Evolutionary conservation across 2,113 vertebrate genomes (phyloP), one percentile per base, ranked within the genome.

Genomic region (Corythoichthys intestinalis): DNA sequence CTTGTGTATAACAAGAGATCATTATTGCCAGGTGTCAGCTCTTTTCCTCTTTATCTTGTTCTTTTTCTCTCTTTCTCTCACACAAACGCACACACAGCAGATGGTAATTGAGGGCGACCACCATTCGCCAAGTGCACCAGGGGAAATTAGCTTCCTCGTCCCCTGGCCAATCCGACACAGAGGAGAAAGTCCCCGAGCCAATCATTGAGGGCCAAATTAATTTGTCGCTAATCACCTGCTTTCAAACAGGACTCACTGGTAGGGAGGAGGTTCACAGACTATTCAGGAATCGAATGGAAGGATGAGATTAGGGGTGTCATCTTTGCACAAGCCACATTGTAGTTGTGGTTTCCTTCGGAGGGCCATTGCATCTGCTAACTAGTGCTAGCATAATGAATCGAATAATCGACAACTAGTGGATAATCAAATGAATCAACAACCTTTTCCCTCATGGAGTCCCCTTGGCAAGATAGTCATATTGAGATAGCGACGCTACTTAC

Each of bases 71-170:
- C 48, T 65, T 50, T 35, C 46, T 49, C 56, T 63, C 46, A 65
- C 56, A 68, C 71, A 64, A 44, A 28, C 70, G 58, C 54, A 70
- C 63, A 76, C 62, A 48, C 64, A 80, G 87, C 89, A 91, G 90
- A 91, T 90, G 90, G 90, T 90, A 91, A 92, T 91, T 90, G 89
- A 92, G 91, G 92, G 89, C 88, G 85, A 87, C 88, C 88, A 89
- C 89, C 87, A 90, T 89, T 91, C 83, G 83, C 87, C 87, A 85
- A 44, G 41, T 87, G 90, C 91, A 88, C 74, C 88, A 73, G 76
- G 92, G 89, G 92, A 93, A 92, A 93, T 93, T 90, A 93, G 86
- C 88, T 82, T 84, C 77, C 72, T 83, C 57, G 82, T 91, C 88
- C 86, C 88, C 65, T 88, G 85, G 85, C 87, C 89, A 88, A 89